A percentile compares a stretch with the other conserved stretches of the same genome.
Evolutionary conservation across 2,113 vertebrate genomes (phyloP).

Genomic region (Grus americana): DNA sequence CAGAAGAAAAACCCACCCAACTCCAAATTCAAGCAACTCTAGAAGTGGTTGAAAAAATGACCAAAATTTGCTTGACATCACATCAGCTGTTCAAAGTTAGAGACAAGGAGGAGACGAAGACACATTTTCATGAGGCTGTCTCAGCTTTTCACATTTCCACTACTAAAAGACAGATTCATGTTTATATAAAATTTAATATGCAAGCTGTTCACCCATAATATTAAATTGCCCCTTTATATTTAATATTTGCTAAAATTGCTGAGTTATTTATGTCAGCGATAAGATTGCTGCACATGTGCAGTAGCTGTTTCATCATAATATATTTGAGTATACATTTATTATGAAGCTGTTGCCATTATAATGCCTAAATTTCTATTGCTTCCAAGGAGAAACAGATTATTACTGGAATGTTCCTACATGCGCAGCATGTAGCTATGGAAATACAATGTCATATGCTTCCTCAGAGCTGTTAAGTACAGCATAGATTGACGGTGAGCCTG

Average conservation of each 20-base stretch:
- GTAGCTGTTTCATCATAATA: not conserved
- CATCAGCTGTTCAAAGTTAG: not conserved
- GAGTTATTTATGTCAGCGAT: slow-evolving; percentile 10
- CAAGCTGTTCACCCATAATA: slow-evolving; percentile 42
- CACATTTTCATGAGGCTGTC: not conserved
- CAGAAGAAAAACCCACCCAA: not conserved
- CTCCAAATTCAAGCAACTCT: not conserved
- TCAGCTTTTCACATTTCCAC: not conserved
- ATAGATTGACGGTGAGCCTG: not conserved
- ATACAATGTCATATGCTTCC: not conserved
- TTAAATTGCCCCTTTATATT: slow-evolving; percentile 8
- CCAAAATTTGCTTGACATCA: not conserved
- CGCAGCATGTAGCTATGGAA: slow-evolving; percentile 19
- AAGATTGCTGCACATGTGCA: not conserved
- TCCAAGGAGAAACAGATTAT: slow-evolving; percentile 12
- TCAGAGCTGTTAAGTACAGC: not conserved
- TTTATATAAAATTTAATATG: slow-evolving; percentile 44
- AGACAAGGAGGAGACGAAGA: not conserved
- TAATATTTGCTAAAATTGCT: slow-evolving; percentile 38
- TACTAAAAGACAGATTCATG: slow-evolving; percentile 23
- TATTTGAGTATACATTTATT: not conserved
- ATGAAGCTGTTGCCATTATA: not conserved
- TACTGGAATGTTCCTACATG: not conserved
- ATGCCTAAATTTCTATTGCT: not conserved
- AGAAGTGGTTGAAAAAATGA: not conserved